A percentile compares a stretch with the other conserved stretches of the same genome.
Conservation (phyloP, 2,113 vertebrate genomes). For the Megaceryle maxima region DNA sequence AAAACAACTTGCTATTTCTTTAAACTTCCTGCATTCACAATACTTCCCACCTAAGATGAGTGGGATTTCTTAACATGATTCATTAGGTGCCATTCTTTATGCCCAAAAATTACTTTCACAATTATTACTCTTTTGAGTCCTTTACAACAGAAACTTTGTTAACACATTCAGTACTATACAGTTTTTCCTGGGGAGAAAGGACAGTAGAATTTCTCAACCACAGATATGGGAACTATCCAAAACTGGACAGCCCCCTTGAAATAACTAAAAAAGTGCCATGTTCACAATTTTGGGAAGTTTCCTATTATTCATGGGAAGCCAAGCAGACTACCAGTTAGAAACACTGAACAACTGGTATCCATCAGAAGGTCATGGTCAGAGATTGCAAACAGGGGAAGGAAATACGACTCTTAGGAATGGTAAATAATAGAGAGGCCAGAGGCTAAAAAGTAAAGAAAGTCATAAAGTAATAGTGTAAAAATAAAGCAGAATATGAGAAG, state of each 20-base stretch:
- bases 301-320: neutral
- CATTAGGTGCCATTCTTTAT: neutral
- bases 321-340: neutral
- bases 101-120: neutral
- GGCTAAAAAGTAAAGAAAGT: neutral
- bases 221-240: neutral
- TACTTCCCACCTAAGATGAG: neutral
- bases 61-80: neutral
- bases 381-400: neutral
- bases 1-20: neutral
- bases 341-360: neutral
- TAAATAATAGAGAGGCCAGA: neutral
- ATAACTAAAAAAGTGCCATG: neutral
- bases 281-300: neutral
- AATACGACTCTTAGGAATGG: neutral
- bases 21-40: neutral
- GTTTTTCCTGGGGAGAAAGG: neutral
- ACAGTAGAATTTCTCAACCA: neutral
- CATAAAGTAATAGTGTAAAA: neutral
- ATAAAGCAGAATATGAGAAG: neutral
- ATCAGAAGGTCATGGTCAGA: neutral
- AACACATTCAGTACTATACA: neutral
- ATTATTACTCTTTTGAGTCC: neutral
- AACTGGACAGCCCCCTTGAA: neutral
- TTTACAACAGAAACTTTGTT: neutral